Conservation (phyloP, 2,888 invertebrate species). For the Lasioglossum marginatum region DNA sequence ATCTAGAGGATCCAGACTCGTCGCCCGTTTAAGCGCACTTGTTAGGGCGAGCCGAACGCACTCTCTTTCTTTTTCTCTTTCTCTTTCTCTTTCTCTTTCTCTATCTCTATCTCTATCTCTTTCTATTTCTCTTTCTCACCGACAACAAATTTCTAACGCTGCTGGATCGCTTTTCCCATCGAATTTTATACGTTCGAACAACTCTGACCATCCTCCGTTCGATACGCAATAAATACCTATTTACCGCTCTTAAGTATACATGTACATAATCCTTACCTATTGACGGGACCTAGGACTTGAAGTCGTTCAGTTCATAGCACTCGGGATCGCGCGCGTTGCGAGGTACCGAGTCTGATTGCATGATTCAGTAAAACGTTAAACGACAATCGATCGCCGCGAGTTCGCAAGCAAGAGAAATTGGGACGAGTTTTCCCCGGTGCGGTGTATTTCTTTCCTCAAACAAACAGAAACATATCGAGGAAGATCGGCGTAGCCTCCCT, state of each 20-base stretch:
- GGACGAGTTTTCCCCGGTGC: not conserved
- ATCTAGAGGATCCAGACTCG: slow-evolving; percentile 10
- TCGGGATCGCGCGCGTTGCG: slow-evolving; percentile 24
- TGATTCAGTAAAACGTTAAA: slow-evolving; percentile 54
- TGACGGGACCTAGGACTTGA: slow-evolving; percentile 31
- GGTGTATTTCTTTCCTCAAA: slow-evolving; percentile 13
- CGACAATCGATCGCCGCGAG: slow-evolving; percentile 20
- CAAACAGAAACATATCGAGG: slow-evolving; percentile 68
- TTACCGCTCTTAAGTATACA: slow-evolving; percentile 57
- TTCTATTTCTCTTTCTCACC: not conserved
- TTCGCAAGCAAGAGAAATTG: not conserved
- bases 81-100: not conserved
- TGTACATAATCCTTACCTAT: slow-evolving; percentile 55
- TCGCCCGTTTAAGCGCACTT: slow-evolving; percentile 22
- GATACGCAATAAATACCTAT: slow-evolving; percentile 40
- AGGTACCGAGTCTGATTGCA: slow-evolving; percentile 56
- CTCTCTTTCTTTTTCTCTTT: not conserved
- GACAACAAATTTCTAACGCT: slow-evolving; percentile 12
- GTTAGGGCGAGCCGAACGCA: not conserved
- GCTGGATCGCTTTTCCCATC: not conserved
- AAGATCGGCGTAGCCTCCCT: slow-evolving; percentile 22
- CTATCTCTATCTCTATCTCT: not conserved
- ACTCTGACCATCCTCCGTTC: not conserved
- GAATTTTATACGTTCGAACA: not conserved
- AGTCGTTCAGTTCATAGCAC: slow-evolving; percentile 44